A percentile compares a stretch with the other conserved stretches of the same genome.
These are phyloP conservation scores for Leucoraja erinaceus DNA, from an alignment of 2,113 vertebrate species.

Conservation along the genomic window DNA sequence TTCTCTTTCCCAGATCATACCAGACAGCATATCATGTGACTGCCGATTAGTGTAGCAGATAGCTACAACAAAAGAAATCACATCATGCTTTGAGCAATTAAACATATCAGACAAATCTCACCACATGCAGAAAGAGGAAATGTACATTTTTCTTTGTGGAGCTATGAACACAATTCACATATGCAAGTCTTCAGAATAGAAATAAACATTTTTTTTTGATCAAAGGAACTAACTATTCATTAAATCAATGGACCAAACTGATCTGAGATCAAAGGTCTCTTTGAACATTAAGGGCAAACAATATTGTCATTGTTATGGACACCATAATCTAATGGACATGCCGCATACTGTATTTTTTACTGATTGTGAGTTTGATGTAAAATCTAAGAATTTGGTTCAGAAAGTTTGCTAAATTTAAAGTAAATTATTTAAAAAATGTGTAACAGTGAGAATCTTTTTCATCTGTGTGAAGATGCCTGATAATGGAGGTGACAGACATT, in stretches of 20 bases:
- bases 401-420: not conserved
- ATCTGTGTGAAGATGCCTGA: not conserved
- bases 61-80: not conserved
- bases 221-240: constrained; percentile 29
- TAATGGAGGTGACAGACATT: not conserved
- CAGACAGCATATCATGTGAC: not conserved
- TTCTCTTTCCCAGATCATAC: constrained; percentile 4
- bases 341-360: not conserved
- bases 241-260: constrained; percentile 25
- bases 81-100: constrained; percentile 13
- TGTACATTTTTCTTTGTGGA: constrained; percentile 31
- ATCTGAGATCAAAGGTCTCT: constrained; percentile 34
- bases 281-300: constrained; percentile 33
- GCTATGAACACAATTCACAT: constrained; percentile 17
- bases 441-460: not conserved
- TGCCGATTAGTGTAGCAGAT: constrained; percentile 1
- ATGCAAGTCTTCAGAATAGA: constrained; percentile 1
- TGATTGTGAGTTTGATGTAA: constrained; percentile 1
- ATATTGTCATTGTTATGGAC: constrained; percentile 20
- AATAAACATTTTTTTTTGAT: constrained; percentile 25
- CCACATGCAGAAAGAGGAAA: constrained; percentile 26
- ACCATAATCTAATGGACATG: not conserved
- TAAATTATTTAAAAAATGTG: constrained; percentile 11
- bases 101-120: constrained; percentile 21
- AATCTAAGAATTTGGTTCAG: not conserved